Evolutionary conservation across 2,888 invertebrate genomes (phyloP), one percentile per base, ranked within the genome.

Genomic region (Onchidella celtica): DNA sequence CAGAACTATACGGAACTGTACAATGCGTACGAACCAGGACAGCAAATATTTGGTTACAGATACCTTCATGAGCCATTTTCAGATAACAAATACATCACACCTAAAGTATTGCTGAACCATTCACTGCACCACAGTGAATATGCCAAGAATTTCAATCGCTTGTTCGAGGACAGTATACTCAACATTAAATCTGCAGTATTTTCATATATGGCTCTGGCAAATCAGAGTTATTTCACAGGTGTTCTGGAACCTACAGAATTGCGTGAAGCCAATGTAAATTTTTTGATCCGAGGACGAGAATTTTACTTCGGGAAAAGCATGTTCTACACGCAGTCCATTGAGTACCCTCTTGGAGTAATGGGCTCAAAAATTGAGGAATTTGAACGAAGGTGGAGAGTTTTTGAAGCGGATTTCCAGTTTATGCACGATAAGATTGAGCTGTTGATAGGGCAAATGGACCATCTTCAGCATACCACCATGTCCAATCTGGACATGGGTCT

Each of bases 261-360:
- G n/a, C 68, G 84, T 34, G 65, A 70, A 2, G 82, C 83, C 1
- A 84, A 81, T 74, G 81, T 80, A 32, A 27, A 69, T 21, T 89
- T 87, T 65, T 68, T 86, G 27, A 83, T 77, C 21, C 79, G 84
- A 0, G 87, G 88, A 40, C 79, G 87, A 27, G 79, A 82, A 2
- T 88, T 82, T 78, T 84, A 86, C 47, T 86, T 85, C 40, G 86
- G 87, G 65, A 88, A 87, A 79, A 88, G 87, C 66, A 85, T 85
- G 3, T 85, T 90, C 70, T 88, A 88, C 74, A 82, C 75, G 11
- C 88, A 89, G 66, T 85, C 86, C 1, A 83, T 90, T 6, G 88
- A 89, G 9, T 84, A 86, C 27, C 88, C 90, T 3, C 38, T 85
- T 4, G 57, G 81, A 32, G 81, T 88, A 1, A 66, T 90, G 3